Conservation (phyloP, 2,113 vertebrate species). For the Osmerus mordax region DNA sequence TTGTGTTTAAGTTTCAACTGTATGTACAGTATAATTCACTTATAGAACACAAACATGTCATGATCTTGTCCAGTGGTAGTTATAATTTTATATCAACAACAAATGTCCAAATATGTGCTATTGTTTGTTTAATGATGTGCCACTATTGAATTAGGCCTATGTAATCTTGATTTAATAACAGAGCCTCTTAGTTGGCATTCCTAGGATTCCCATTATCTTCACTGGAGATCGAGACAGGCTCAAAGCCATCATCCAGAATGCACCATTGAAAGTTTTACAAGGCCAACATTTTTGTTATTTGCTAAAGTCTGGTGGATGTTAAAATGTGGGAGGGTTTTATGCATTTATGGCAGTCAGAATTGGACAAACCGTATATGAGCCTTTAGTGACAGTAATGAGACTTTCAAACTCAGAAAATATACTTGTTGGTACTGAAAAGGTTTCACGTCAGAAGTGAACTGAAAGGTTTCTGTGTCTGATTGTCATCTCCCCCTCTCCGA, state of each 20-base stretch:
- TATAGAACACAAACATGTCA: too few relatives aligned
- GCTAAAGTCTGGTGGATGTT: conserved; percentile 10
- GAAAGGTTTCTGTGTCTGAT: too few relatives aligned
- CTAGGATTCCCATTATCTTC: conserved; percentile 11
- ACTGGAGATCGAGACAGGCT: conserved; percentile 11
- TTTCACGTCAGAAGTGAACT: background rate
- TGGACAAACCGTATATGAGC: conserved; percentile 30
- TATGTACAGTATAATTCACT: too few relatives aligned
- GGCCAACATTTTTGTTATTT: conserved; percentile 21
- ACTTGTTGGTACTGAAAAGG: conserved; percentile 19
- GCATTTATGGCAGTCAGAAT: conserved; percentile 45
- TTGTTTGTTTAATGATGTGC: background rate
- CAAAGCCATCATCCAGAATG: conserved; percentile 19
- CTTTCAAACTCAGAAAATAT: conserved; percentile 26
- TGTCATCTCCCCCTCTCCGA: too few relatives aligned
- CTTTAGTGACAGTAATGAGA: conserved; percentile 30
- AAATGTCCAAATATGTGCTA: background rate
- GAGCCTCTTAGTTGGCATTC: conserved; percentile 8
- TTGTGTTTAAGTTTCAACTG: too few relatives aligned
- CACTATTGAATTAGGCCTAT: background rate
- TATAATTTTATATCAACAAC: too few relatives aligned
- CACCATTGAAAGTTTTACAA: conserved; percentile 25
- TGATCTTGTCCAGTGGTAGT: too few relatives aligned
- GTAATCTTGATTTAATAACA: conserved; percentile 11
- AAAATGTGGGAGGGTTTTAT: conserved; percentile 22